These are phyloP conservation scores for Labroides dimidiatus DNA, from an alignment of 2,797 vertebrate species.

Conservation along the genomic window DNA sequence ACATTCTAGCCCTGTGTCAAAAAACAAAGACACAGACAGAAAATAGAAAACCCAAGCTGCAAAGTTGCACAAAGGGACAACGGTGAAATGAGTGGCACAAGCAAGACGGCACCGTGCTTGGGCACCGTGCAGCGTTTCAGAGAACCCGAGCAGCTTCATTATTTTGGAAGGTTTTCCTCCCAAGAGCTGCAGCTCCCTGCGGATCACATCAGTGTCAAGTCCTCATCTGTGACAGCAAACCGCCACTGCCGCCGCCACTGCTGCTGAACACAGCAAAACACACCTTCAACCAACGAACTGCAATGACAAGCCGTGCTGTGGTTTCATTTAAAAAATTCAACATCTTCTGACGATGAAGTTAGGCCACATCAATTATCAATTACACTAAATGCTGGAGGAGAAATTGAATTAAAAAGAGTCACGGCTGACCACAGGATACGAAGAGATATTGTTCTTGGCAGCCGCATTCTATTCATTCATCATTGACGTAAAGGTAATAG, in stretches of 20 bases:
- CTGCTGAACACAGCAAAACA: constrained; percentile 49
- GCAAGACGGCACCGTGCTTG: constrained; percentile 54
- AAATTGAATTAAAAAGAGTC: constrained; percentile 77
- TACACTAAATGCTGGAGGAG: constrained; percentile 70
- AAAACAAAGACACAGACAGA: constrained; percentile 66
- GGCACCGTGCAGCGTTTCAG: constrained; percentile 63
- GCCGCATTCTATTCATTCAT: constrained; percentile 84
- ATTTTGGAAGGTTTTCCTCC: constrained; percentile 62
- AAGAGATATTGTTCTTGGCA: constrained; percentile 84
- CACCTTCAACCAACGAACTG: constrained; percentile 35
- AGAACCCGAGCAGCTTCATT: constrained; percentile 60
- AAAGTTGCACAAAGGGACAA: constrained; percentile 58
- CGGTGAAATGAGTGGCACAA: constrained; percentile 44
- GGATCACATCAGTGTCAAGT: constrained; percentile 72
- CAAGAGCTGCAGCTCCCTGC: constrained; percentile 57
- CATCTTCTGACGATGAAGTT: constrained; percentile 59
- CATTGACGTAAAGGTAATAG: constrained; percentile 86
- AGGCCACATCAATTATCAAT: constrained; percentile 77
- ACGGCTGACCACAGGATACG: constrained; percentile 75
- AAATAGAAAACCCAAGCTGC: constrained; percentile 63
- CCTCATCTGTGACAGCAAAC: constrained; percentile 66
- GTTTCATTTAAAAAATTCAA: constrained; percentile 47
- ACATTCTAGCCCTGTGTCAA: constrained; percentile 65
- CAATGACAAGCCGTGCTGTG: constrained; percentile 19
- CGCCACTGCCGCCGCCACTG: constrained; percentile 27